Evolutionary conservation across 2,888 invertebrate species (phyloP).

Genomic region (Falcaria lacertinaria): DNA sequence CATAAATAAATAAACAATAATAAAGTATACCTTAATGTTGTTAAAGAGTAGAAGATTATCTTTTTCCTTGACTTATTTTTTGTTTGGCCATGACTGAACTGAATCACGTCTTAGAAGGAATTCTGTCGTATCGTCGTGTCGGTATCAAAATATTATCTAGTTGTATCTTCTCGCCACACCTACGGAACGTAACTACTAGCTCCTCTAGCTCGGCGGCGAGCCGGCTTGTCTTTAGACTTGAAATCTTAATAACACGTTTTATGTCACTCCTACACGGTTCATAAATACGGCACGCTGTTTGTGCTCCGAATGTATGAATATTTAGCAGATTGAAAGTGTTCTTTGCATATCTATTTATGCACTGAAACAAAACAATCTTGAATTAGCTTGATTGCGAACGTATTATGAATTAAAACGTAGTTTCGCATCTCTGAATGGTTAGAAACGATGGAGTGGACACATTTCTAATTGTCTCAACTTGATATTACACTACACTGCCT

Average conservation of each 20-base stretch:
- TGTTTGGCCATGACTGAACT: neutral
- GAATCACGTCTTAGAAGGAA: neutral
- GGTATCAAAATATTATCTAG: constrained; percentile 4
- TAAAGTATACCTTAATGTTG: no score
- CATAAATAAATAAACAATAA: no score
- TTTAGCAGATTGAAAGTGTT: constrained; percentile 28
- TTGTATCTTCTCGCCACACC: constrained; percentile 20
- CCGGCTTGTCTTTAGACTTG: constrained; percentile 41
- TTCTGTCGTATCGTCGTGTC: neutral
- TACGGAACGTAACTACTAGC: constrained; percentile 19
- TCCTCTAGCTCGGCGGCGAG: constrained; percentile 23
- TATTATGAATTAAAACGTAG: no score
- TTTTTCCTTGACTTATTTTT: no score
- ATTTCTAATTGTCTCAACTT: no score
- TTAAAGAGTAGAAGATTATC: no score
- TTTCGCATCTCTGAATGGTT: no score
- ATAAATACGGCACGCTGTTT: constrained; percentile 21
- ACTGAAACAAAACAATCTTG: constrained; percentile 17
- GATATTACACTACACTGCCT: no score
- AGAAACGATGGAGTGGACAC: no score
- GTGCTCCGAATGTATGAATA: constrained; percentile 40
- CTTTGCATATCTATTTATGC: constrained; percentile 21
- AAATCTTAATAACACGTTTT: constrained; percentile 55
- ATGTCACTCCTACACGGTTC: constrained; percentile 41
- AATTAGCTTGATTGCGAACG: no score